phyloP scores from a whole-genome alignment of 2,113 vertebrate species.

The Pseudorectes ferrugineus region DNA sequence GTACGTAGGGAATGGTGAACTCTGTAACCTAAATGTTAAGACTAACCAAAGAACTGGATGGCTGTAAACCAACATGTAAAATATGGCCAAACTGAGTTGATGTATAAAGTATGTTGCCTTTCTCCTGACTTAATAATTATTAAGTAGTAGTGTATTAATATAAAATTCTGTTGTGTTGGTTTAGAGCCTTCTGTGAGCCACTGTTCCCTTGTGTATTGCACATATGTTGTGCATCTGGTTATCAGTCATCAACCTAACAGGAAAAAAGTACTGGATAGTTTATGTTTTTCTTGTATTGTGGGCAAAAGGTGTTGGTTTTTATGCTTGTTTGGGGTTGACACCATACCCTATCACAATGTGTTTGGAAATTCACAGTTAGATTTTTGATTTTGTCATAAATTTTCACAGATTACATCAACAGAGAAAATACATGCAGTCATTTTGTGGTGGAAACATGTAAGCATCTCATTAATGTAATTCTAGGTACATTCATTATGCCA shows the following conservation, averaged over 20 bases:
- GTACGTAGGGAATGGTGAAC: neutral
- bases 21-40: neutral
- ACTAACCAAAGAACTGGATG: neutral
- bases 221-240: neutral
- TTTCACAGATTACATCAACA: slow-evolving; percentile 82
- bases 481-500: slow-evolving; percentile 77
- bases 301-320: slow-evolving; percentile 27
- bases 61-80: slow-evolving; percentile 44
- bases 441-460: slow-evolving; percentile 82
- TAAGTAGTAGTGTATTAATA: neutral
- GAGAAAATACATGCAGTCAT: slow-evolving; percentile 83
- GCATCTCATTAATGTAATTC: slow-evolving; percentile 80
- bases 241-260: neutral
- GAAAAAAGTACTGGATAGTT: neutral
- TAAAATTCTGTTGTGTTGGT: neutral
- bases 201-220: neutral
- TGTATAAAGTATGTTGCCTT: neutral
- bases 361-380: slow-evolving; percentile 78
- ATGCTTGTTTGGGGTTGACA: slow-evolving; percentile 68
- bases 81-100: neutral
- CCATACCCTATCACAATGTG: slow-evolving; percentile 71
- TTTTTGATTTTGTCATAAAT: slow-evolving; percentile 82
- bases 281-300: neutral
- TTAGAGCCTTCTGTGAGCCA: slow-evolving; percentile 37
- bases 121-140: neutral